Conservation (phyloP, 2,113 vertebrate species). For the Strix aluco region DNA sequence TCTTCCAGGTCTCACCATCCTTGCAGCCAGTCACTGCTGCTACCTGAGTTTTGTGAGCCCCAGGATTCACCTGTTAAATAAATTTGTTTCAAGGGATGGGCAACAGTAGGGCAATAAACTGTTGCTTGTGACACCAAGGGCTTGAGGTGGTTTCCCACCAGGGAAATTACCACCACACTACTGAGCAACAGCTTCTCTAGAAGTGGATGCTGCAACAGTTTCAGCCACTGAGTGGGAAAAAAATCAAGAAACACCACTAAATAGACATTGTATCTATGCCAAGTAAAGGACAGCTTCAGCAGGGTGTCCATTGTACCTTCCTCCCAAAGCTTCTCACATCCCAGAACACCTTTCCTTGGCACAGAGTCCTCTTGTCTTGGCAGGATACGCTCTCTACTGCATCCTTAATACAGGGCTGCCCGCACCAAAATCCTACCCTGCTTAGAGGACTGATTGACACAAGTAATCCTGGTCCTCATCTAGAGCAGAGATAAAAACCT, state of each 20-base stretch:
- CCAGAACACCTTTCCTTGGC: background rate
- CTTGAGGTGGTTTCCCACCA: background rate
- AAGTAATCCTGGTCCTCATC: background rate
- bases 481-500: background rate
- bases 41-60: background rate
- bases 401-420: background rate
- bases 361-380: background rate
- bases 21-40: background rate
- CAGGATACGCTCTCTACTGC: rapidly evolving
- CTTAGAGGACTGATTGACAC: rapidly evolving
- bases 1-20: background rate
- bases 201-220: background rate
- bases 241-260: background rate
- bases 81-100: background rate
- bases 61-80: background rate
- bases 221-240: background rate
- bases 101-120: background rate
- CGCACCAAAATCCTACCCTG: background rate
- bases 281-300: background rate
- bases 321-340: background rate
- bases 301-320: rapidly evolving
- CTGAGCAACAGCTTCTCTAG: background rate
- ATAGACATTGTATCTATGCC: background rate
- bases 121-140: background rate
- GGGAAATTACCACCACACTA: rapidly evolving